phyloP scores from a whole-genome alignment of 2,797 vertebrate species.

The Megaceryle alcyon region DNA sequence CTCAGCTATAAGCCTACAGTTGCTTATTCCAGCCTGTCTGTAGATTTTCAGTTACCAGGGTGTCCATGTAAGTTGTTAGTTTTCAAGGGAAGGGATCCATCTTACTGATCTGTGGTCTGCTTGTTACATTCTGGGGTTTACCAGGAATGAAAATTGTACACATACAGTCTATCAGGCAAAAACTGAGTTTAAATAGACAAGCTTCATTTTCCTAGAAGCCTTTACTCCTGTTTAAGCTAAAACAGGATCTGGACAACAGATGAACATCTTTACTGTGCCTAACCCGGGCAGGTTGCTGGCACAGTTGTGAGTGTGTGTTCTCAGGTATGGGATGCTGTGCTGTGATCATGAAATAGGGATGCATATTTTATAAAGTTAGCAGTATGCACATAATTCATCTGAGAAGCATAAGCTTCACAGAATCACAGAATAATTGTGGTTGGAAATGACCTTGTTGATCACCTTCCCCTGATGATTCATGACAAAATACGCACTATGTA shows the following conservation, averaged over 20 bases:
- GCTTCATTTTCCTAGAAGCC: background rate
- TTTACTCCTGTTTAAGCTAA: background rate
- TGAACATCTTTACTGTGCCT: rapidly evolving
- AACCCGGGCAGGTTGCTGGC: background rate
- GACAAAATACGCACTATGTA: background rate
- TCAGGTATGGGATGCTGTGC: background rate
- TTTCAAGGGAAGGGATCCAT: background rate
- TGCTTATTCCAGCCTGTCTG: background rate
- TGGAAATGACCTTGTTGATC: too few relatives aligned
- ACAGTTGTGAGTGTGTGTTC: background rate
- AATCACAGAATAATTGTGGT: too few relatives aligned
- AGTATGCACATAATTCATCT: background rate
- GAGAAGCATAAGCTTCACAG: background rate
- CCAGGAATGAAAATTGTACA: background rate
- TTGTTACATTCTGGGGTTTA: background rate
- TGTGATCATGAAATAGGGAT: background rate
- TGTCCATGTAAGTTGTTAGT: background rate
- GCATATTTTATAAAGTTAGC: background rate
- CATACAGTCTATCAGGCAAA: background rate
- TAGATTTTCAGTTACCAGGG: background rate
- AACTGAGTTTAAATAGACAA: background rate
- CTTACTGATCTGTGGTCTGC: background rate
- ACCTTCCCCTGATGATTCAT: background rate
- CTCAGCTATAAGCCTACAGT: background rate
- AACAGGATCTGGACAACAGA: background rate